phyloP scores from a whole-genome alignment of 2,888 invertebrate genomes.

The Resseliella maxima region DNA sequence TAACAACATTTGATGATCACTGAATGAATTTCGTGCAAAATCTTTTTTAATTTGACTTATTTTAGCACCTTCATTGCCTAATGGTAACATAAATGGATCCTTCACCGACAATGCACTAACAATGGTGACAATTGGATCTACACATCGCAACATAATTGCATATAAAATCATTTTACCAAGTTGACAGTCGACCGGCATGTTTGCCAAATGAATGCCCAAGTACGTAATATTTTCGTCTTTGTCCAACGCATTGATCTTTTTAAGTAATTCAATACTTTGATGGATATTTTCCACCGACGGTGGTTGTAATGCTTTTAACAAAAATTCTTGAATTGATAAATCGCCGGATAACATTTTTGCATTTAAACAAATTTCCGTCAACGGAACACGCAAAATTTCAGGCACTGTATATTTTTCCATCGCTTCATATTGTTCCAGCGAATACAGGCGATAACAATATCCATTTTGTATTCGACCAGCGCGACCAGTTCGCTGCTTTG shows the following conservation, averaged over 20 bases:
- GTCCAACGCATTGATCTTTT: slow-evolving; percentile 87
- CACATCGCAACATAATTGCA: slow-evolving; percentile 88
- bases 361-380: slow-evolving; percentile 89
- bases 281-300: slow-evolving; percentile 82
- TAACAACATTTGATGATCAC: slow-evolving; percentile 90
- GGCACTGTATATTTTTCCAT: slow-evolving; percentile 82
- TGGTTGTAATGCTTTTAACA: slow-evolving; percentile 86
- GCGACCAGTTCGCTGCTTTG: slow-evolving; percentile 86
- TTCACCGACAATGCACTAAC: slow-evolving; percentile 83
- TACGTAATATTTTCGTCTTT: slow-evolving; percentile 88
- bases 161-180: slow-evolving; percentile 92
- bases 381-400: slow-evolving; percentile 86
- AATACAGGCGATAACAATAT: slow-evolving; percentile 85
- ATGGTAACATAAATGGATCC: slow-evolving; percentile 83
- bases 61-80: slow-evolving; percentile 72
- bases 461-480: slow-evolving; percentile 89
- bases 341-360: slow-evolving; percentile 83
- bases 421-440: slow-evolving; percentile 74
- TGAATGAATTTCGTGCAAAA: slow-evolving; percentile 80
- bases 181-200: slow-evolving; percentile 91
- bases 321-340: slow-evolving; percentile 81
- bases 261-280: slow-evolving; percentile 75
- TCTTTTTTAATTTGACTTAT: slow-evolving; percentile 75
- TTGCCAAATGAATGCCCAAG: slow-evolving; percentile 88
- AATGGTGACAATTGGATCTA: slow-evolving; percentile 92